These are phyloP conservation scores for Callospermophilus lateralis DNA, from an alignment of 2,113 vertebrate species.

Conservation along the genomic window DNA sequence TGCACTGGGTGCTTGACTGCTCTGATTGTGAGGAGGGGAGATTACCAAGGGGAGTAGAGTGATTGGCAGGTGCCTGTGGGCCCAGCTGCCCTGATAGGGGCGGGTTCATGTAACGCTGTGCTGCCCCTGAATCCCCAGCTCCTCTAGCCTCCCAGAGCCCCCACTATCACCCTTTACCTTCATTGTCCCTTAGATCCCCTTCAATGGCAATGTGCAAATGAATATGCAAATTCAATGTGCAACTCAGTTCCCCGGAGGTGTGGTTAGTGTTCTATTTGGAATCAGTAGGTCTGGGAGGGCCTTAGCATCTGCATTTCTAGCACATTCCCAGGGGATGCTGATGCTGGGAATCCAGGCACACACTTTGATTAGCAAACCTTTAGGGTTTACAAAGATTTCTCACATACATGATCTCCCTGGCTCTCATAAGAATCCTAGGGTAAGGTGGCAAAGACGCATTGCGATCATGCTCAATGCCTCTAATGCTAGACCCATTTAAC, in stretches of 20 bases:
- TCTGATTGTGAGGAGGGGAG: conserved; percentile 63
- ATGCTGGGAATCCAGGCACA: not conserved
- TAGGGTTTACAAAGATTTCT: not conserved
- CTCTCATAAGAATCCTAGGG: not conserved
- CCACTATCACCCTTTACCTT: not conserved
- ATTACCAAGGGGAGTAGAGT: conserved; percentile 6
- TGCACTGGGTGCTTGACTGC: conserved; percentile 65
- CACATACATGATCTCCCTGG: not conserved
- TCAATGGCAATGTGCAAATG: not conserved
- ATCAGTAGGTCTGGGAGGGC: not conserved
- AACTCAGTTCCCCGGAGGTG: no score
- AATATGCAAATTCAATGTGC: not conserved
- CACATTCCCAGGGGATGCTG: not conserved
- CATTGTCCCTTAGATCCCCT: not conserved
- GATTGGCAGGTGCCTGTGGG: conserved; percentile 69
- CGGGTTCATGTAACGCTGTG: not conserved
- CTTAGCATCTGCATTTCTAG: not conserved
- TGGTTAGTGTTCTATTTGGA: not conserved
- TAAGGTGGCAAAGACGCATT: not conserved
- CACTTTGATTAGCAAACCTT: not conserved
- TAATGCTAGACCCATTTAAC: not conserved
- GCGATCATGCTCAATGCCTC: not conserved
- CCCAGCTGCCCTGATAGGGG: conserved; percentile 66
- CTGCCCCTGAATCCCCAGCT: not conserved
- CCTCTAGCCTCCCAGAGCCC: not conserved